Evolutionary conservation across 2,888 invertebrate species (phyloP).

Genomic region (Ornithoptera alexandrae): DNA sequence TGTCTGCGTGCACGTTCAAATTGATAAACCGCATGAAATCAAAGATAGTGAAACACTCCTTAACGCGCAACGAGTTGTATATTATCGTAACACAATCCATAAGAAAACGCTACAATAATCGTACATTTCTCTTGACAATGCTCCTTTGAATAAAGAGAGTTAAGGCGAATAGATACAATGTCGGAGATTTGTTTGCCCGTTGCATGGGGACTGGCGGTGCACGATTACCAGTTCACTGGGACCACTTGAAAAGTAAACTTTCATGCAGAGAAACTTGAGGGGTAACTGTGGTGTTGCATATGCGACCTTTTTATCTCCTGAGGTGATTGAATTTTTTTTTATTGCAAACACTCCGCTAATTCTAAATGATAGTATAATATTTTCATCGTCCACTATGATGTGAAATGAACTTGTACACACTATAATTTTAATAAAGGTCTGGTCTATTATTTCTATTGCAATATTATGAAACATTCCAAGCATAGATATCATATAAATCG

Average conservation of each 20-base stretch:
- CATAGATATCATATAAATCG: slow-evolving; percentile 66
- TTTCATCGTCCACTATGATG: slow-evolving; percentile 75
- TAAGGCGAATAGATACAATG: slow-evolving; percentile 75
- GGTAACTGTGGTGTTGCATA: slow-evolving; percentile 46
- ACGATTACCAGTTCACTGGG: slow-evolving; percentile 56
- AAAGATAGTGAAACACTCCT: slow-evolving; percentile 66
- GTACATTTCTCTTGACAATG: slow-evolving; percentile 77
- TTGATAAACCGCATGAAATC: slow-evolving; percentile 73
- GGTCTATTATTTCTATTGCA: slow-evolving; percentile 66
- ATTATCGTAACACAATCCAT: slow-evolving; percentile 76
- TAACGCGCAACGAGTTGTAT: slow-evolving; percentile 68
- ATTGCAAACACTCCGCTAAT: slow-evolving; percentile 52
- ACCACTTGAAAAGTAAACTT: slow-evolving; percentile 59
- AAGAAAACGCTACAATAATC: slow-evolving; percentile 75
- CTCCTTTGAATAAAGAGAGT: slow-evolving; percentile 77
- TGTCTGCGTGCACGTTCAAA: slow-evolving; percentile 65
- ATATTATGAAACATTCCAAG: slow-evolving; percentile 62
- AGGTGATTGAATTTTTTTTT: slow-evolving; percentile 49
- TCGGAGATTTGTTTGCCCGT: slow-evolving; percentile 75
- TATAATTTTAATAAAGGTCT: no score
- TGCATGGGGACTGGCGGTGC: slow-evolving; percentile 64
- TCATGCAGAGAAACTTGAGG: slow-evolving; percentile 52
- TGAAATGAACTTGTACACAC: slow-evolving; percentile 33
- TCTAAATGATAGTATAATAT: slow-evolving; percentile 69
- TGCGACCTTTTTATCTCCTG: slow-evolving; percentile 50